phyloP scores from a whole-genome alignment of 2,113 vertebrate genomes.

The Pampusana beccarii region DNA sequence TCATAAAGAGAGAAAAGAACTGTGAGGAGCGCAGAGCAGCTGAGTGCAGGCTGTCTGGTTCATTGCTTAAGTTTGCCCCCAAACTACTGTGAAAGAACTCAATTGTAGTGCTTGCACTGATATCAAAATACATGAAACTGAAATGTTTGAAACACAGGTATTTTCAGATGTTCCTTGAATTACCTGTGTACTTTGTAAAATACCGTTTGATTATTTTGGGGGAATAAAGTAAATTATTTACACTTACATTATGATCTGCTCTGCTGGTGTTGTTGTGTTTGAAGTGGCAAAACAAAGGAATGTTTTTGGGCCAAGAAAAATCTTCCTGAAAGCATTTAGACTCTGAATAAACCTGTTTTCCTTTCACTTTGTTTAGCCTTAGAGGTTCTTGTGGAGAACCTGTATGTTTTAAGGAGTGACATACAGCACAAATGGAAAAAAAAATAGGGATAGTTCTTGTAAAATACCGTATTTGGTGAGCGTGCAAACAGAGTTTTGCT shows the following conservation, averaged over 20 bases:
- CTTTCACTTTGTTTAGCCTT: background rate
- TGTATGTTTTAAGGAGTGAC: background rate
- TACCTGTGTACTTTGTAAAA: background rate
- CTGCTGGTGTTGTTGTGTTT: background rate
- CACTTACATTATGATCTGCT: background rate
- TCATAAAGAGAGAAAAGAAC: accelerated
- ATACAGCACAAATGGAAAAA: background rate
- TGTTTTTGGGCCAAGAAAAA: background rate
- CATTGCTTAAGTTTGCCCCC: background rate
- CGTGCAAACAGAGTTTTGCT: background rate
- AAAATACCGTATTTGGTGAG: background rate
- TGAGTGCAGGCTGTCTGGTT: too few relatives aligned
- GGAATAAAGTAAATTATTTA: background rate
- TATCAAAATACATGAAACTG: accelerated
- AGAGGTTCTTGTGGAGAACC: background rate
- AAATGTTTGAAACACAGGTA: accelerated
- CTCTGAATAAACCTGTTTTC: background rate
- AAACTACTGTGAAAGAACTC: background rate
- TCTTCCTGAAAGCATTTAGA: background rate
- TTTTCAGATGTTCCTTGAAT: background rate
- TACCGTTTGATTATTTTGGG: background rate
- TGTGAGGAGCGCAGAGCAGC: background rate
- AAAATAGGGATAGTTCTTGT: background rate
- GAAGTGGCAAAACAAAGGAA: background rate
- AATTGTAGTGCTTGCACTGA: too few relatives aligned